Conservation (phyloP, 1,140 invertebrate species). For the Musca domestica region DNA sequence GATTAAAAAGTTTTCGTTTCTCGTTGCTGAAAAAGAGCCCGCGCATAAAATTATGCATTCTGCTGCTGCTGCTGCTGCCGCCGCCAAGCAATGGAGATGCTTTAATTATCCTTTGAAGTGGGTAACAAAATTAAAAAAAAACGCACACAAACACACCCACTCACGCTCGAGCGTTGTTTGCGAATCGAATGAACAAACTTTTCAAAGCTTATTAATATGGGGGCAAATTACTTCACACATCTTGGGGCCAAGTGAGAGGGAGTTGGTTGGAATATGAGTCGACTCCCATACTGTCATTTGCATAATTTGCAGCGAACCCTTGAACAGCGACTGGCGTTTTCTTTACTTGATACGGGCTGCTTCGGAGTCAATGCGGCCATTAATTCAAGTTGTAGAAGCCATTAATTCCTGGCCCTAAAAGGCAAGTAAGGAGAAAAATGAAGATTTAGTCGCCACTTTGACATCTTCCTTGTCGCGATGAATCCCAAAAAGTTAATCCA, state of each 20-base stretch:
- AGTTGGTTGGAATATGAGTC: too few relatives aligned
- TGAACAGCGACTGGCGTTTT: too few relatives aligned
- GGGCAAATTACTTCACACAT: slow-evolving; percentile 8
- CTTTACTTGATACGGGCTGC: too few relatives aligned
- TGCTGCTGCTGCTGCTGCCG: too few relatives aligned
- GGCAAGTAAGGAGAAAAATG: too few relatives aligned
- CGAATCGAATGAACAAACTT: neutral
- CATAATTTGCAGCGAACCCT: too few relatives aligned
- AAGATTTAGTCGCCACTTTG: too few relatives aligned
- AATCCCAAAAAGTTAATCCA: too few relatives aligned
- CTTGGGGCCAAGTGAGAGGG: too few relatives aligned
- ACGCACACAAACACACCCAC: neutral
- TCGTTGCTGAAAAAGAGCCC: neutral
- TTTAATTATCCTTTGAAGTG: slow-evolving; percentile 18
- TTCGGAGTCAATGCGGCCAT: neutral
- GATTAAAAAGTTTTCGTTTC: slow-evolving; percentile 20
- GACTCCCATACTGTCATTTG: too few relatives aligned
- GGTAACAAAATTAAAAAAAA: slow-evolving; percentile 7
- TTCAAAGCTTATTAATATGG: slow-evolving; percentile 18
- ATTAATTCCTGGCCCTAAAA: neutral
- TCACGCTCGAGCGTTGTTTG: too few relatives aligned
- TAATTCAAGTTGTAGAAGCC: slow-evolving; percentile 6
- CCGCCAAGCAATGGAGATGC: slow-evolving; percentile 4
- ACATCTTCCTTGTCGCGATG: too few relatives aligned
- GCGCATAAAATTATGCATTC: slow-evolving; percentile 17